phyloP scores from a whole-genome alignment of 2,888 invertebrate species.

The Melanostoma mellinum region DNA sequence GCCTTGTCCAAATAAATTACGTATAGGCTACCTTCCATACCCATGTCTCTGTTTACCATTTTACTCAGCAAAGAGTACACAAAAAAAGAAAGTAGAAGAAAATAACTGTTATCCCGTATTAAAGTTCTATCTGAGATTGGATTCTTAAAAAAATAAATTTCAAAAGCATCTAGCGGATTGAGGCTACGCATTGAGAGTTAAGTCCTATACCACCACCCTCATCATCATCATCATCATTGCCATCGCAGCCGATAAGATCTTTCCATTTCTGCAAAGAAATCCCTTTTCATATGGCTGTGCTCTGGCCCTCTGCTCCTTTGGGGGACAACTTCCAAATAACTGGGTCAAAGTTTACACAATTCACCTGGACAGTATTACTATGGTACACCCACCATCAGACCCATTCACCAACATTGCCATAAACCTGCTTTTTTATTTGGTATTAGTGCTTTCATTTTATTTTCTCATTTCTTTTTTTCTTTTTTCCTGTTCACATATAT shows the following conservation, averaged over 20 bases:
- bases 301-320: slow-evolving; percentile 17
- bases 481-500: slow-evolving; percentile 39
- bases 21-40: slow-evolving; percentile 43
- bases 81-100: neutral
- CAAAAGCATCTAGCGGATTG: slow-evolving; percentile 69
- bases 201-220: slow-evolving; percentile 42
- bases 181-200: slow-evolving; percentile 67
- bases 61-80: slow-evolving; percentile 34
- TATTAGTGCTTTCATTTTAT: slow-evolving; percentile 47
- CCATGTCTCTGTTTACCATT: slow-evolving; percentile 59
- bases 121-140: slow-evolving; percentile 60
- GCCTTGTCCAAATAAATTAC: slow-evolving; percentile 65
- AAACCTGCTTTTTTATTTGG: slow-evolving; percentile 60
- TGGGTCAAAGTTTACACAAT: slow-evolving; percentile 67
- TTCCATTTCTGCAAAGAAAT: slow-evolving; percentile 66
- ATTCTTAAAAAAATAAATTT: slow-evolving; percentile 68
- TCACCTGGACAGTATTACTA: slow-evolving; percentile 60
- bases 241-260: slow-evolving; percentile 69
- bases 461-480: slow-evolving; percentile 24
- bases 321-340: slow-evolving; percentile 49
- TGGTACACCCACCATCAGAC: neutral
- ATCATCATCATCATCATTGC: slow-evolving; percentile 60
- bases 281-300: slow-evolving; percentile 51
- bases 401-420: slow-evolving; percentile 38
- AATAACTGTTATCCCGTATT: slow-evolving; percentile 45